Percentiles rank a stretch among this genome's conserved stretches.
These are phyloP conservation scores for Poecilobothrus nobilitatus DNA, from an alignment of 2,888 invertebrate genomes.

Conservation along the genomic window DNA sequence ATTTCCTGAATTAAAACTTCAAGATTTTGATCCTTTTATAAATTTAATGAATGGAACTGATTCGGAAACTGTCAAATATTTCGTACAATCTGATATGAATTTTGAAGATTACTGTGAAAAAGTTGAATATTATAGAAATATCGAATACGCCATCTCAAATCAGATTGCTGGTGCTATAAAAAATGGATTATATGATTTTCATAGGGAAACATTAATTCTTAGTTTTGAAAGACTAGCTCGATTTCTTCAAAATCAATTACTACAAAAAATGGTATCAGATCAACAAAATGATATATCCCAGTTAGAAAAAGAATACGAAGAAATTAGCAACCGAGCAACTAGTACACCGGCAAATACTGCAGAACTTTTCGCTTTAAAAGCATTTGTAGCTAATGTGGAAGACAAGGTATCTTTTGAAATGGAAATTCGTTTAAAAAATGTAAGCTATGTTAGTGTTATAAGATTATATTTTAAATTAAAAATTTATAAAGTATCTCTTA, in stretches of 20 bases:
- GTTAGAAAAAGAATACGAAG: slow-evolving; percentile 79
- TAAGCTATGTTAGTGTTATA: slow-evolving; percentile 27
- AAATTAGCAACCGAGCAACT: slow-evolving; percentile 67
- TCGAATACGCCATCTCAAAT: slow-evolving; percentile 54
- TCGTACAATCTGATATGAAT: slow-evolving; percentile 56
- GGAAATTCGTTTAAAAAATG: slow-evolving; percentile 63
- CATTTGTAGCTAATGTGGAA: slow-evolving; percentile 67
- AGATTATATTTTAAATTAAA: too few species aligned
- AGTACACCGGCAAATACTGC: slow-evolving; percentile 75
- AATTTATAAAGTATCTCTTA: too few species aligned
- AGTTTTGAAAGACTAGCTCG: slow-evolving; percentile 61
- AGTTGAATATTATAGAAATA: slow-evolving; percentile 54
- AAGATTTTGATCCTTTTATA: slow-evolving; percentile 74
- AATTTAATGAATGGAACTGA: slow-evolving; percentile 62
- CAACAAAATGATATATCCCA: slow-evolving; percentile 70
- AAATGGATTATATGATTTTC: slow-evolving; percentile 78
- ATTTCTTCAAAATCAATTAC: slow-evolving; percentile 57
- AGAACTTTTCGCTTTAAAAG: slow-evolving; percentile 73
- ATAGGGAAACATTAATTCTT: slow-evolving; percentile 67
- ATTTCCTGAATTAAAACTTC: slow-evolving; percentile 62
- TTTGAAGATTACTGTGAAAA: slow-evolving; percentile 57
- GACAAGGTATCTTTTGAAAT: slow-evolving; percentile 59
- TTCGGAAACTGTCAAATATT: slow-evolving; percentile 52
- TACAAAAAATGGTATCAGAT: slow-evolving; percentile 67
- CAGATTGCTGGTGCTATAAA: slow-evolving; percentile 53